phyloP scores from a whole-genome alignment of 1,140 invertebrate genomes.

The Drosophila miranda region DNA sequence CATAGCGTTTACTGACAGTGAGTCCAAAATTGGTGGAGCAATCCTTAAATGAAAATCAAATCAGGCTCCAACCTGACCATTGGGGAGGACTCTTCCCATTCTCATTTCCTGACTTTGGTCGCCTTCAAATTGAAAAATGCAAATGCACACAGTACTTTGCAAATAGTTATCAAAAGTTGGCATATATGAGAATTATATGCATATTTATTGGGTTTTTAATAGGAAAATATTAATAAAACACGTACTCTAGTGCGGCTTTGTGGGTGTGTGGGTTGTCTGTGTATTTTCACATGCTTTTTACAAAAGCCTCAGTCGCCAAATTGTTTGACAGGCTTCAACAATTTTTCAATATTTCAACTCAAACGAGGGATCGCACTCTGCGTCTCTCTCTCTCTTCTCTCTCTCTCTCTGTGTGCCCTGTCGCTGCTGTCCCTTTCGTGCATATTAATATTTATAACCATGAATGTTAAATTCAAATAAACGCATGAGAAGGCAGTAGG shows the following conservation, averaged over 20 bases:
- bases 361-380: conserved; percentile 4
- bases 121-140: conserved; percentile 57
- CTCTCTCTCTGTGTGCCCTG: neutral
- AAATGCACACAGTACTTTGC: conserved; percentile 60
- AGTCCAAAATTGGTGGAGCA: neutral
- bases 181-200: conserved; percentile 21
- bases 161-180: conserved; percentile 55
- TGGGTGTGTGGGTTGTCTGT: conserved; percentile 22
- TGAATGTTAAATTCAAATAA: conserved; percentile 74
- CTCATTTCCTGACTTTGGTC: neutral
- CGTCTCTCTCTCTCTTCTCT: neutral
- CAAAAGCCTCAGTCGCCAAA: conserved; percentile 50
- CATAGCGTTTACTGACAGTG: too few relatives aligned
- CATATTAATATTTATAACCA: conserved; percentile 76
- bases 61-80: too few relatives aligned
- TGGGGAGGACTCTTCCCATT: neutral
- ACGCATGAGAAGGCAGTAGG: conserved; percentile 49
- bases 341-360: conserved; percentile 64
- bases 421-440: conserved; percentile 15
- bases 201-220: conserved; percentile 51
- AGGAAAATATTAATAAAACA: conserved; percentile 71
- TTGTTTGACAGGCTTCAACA: conserved; percentile 71
- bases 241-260: neutral
- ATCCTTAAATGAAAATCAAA: neutral
- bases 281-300: conserved; percentile 32